Percentiles rank a stretch among this genome's conserved stretches.
Conservation (phyloP, 1,140 invertebrate species). For the Brachionus manjavacas region DNA sequence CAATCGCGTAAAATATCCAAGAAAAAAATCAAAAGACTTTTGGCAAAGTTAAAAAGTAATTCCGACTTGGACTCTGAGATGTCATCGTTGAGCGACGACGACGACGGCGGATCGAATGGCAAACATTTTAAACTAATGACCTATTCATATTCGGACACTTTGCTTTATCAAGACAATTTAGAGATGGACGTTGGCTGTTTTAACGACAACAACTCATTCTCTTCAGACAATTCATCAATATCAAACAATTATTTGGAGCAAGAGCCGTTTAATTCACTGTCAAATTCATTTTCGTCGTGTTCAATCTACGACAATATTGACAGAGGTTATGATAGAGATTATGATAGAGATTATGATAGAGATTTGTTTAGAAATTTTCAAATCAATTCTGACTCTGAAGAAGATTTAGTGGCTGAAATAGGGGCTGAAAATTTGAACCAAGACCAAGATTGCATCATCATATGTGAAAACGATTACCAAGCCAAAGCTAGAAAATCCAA, state of each 20-base stretch:
- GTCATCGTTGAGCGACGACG: background rate
- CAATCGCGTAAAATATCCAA: background rate
- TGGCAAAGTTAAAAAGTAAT: background rate
- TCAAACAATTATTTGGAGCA: background rate
- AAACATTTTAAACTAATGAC: background rate
- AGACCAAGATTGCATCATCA: constrained; percentile 4
- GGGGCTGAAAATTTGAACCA: background rate
- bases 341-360: too few species aligned
- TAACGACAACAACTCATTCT: background rate
- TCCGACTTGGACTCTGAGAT: background rate
- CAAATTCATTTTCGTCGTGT: background rate
- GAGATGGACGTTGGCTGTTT: background rate
- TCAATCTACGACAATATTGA: background rate
- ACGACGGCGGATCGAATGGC: background rate
- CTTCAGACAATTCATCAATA: background rate
- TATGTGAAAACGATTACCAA: background rate
- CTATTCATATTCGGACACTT: background rate
- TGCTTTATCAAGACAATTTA: background rate
- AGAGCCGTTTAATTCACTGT: background rate
- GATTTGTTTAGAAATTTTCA: background rate
- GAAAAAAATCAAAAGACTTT: background rate
- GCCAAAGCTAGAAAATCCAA: background rate
- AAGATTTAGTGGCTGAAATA: background rate
- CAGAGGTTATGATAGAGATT: too few species aligned
- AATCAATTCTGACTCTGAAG: background rate